Base-by-base conservation (phyloP, 2,888 invertebrate genomes). In the Malthinus seriepunctatus region DNA sequence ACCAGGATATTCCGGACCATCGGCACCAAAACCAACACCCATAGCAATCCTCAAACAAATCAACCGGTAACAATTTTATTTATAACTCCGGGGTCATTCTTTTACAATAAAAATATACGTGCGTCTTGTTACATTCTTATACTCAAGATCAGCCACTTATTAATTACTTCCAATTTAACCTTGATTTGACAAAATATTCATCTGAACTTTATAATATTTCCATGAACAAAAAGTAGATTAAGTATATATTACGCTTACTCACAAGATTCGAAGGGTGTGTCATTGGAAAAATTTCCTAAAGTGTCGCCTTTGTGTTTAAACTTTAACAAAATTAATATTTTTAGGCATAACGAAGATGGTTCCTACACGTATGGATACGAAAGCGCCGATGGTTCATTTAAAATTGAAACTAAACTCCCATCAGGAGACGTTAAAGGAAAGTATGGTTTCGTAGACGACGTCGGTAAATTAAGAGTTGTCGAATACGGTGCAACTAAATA, bases 301-400 rank as follows among this genome's bases (percentile, higher is more conserved):
- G 23, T 3, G 23, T 23, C 5, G 23, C 5, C 23, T 2, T 23
- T 5, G 23, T 5, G 3, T 23, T 23, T 23, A 23, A 23, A 23
- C 23, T 3, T 23, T 23, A 23, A 23, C 14, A 7, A 15, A 15
- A n/a, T 42, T 11, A 37, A 33, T 34, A 11, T 35, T 38, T 48
- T 56, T 78, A 90, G 91, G 75, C 93, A 92, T 80, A 92, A 93
- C 70, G 92, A 93, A 75, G 93, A 93, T 73, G 93, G 93, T 51
- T 93, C 93, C 0, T 95, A 95, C 79, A 94, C 94, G 0, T 94
- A 93, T 71, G 93, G 93, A 0, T 94, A 92, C 77, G 94, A 94
- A 74, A 90, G 89, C 2, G 93, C 86, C 32, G 94, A 95, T 74
- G 94, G 93, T 35, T 88, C 90, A 4, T 93, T 93, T 82, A 93